Base-by-base conservation (phyloP, 2,888 invertebrate species). In the Cryptus armator region DNA sequence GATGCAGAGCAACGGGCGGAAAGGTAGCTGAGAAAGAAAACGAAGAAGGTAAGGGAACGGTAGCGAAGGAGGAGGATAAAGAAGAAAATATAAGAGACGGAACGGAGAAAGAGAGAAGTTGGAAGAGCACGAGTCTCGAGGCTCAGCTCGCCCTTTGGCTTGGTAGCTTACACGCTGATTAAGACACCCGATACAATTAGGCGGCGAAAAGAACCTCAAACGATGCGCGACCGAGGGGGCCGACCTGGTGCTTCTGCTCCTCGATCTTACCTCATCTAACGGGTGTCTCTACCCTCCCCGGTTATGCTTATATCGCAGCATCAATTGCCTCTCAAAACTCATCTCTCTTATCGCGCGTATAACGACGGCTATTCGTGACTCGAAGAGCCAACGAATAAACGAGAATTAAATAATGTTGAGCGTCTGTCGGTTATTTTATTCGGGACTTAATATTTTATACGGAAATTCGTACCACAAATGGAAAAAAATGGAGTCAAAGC, bases 121-220 rank as follows among this genome's bases (percentile, higher is more conserved):
- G 77, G 85, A 59, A 76, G 77, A 85, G 87, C 66, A 84, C 87
- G 77, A 86, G 81, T 70, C 79, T 79, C 75, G 82, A 71, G 79
- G 66, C 80, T 81, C 66, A 83, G 85, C 75, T 80, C 84, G 88
- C 86, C 89, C 89, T 90, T 89, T 90, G 89, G 90, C 89, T 90
- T 87, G 89, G 91, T 90, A 92, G 92, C 92, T 93, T 93, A 91
- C 90, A 93, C 92, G 92, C 92, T 92, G 93, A 93, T 93, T 93
- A 93, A 93, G 93, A 93, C 92, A 91, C 92, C 90, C 92, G 91
- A 93, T 93, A 92, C 93, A 93, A 93, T 93, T 93, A 93, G 92
- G 92, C 90, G 89, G 90, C 88, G 88, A 90, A 90, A 90, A 90
- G 90, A 92, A 90, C 90, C 91, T 92, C 91, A 92, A 92, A 92